These are phyloP conservation scores for Zapornia atra DNA, from an alignment of 2,113 vertebrate species.

Conservation along the genomic window DNA sequence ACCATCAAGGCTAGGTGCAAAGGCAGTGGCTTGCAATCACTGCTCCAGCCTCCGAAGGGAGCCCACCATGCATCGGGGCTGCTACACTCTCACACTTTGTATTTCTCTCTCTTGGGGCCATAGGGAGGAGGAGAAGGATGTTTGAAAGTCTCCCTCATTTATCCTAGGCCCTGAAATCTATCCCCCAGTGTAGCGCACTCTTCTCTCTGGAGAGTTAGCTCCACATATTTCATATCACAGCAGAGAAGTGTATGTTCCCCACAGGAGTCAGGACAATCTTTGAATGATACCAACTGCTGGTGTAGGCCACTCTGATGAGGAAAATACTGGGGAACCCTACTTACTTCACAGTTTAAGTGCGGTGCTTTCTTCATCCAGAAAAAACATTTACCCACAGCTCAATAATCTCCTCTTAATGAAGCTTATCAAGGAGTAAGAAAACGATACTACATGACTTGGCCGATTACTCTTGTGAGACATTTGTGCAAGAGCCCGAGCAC, in stretches of 20 bases:
- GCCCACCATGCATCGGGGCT: neutral
- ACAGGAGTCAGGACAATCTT: neutral
- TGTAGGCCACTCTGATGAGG: neutral
- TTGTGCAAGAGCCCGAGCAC: neutral
- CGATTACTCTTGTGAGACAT: neutral
- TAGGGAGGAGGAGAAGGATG: neutral
- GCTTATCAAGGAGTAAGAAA: neutral
- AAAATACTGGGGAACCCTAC: neutral
- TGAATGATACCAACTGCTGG: neutral
- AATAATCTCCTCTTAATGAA: neutral
- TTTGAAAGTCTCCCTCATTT: neutral
- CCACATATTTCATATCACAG: fast-evolving
- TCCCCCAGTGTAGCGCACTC: neutral
- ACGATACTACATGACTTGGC: neutral
- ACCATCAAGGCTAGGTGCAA: neutral
- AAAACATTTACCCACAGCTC: neutral
- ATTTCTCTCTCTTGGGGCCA: neutral
- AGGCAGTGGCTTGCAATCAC: neutral
- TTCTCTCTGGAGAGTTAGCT: neutral
- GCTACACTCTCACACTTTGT: fast-evolving
- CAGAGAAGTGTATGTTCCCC: neutral
- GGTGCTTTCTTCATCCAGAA: neutral
- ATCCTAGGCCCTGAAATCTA: neutral
- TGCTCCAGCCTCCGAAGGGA: neutral
- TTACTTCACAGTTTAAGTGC: neutral